A percentile compares a stretch with the other conserved stretches of the same genome.
phyloP scores from a whole-genome alignment of 2,113 vertebrate species.

The Solenodon paradoxus region DNA sequence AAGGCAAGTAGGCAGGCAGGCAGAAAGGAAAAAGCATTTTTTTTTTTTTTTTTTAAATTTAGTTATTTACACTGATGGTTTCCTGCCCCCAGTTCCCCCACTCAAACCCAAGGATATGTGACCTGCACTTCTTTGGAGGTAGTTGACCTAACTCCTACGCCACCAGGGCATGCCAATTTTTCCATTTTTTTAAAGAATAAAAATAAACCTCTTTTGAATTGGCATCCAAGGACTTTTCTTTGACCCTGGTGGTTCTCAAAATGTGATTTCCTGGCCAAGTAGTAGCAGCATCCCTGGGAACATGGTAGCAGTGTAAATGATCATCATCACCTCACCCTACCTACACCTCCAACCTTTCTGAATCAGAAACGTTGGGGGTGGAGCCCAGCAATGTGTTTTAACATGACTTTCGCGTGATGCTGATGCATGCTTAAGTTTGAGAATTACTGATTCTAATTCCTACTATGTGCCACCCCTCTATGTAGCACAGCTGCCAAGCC shows the following conservation, averaged over 20 bases:
- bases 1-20: too few species aligned
- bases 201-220: background rate
- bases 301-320: background rate
- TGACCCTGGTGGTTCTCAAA: background rate
- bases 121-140: too few species aligned
- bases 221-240: background rate
- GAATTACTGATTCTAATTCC: background rate
- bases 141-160: too few species aligned
- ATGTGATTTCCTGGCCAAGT: background rate
- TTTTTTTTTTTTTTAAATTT: background rate
- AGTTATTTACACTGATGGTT: too few species aligned
- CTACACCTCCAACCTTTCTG: background rate
- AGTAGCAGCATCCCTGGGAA: background rate
- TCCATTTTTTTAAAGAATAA: background rate
- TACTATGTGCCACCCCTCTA: too few species aligned
- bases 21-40: too few species aligned
- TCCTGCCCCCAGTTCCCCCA: too few species aligned
- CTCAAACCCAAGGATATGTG: too few species aligned
- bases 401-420: background rate
- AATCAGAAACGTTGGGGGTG: background rate
- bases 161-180: too few species aligned
- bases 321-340: background rate
- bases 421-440: background rate
- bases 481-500: background rate
- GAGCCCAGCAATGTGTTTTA: background rate